A percentile compares a stretch with the other conserved stretches of the same genome.
phyloP scores from a whole-genome alignment of 2,113 vertebrate genomes.

The Oryzias curvinotus region DNA sequence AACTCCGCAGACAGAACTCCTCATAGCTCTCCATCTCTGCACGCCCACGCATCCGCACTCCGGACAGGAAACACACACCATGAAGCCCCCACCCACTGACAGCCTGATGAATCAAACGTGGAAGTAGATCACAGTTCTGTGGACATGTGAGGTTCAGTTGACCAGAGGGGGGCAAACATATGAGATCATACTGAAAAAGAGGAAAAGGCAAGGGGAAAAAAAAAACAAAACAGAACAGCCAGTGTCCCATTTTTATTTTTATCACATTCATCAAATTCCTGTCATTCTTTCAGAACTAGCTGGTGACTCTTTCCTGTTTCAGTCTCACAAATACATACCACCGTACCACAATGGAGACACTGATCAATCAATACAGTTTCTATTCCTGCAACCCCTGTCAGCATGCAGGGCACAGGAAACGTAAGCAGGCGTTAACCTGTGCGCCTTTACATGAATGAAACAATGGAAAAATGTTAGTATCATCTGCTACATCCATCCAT shows the following conservation, averaged over 20 bases:
- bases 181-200: slow-evolving; percentile 10
- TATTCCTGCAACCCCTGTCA: slow-evolving; percentile 37
- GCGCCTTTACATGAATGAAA: background rate
- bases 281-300: slow-evolving; percentile 45
- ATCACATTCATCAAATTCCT: slow-evolving; percentile 69
- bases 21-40: slow-evolving; percentile 88
- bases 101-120: slow-evolving; percentile 6
- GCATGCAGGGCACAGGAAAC: slow-evolving; percentile 19
- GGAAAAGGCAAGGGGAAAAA: slow-evolving; percentile 39
- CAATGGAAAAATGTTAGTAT: too few species aligned
- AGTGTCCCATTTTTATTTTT: slow-evolving; percentile 7
- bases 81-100: slow-evolving; percentile 36
- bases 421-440: slow-evolving; percentile 16
- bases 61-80: slow-evolving; percentile 41
- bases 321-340: slow-evolving; percentile 6
- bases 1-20: slow-evolving; percentile 81
- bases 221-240: slow-evolving; percentile 53
- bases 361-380: slow-evolving; percentile 45
- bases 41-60: slow-evolving; percentile 47
- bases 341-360: slow-evolving; percentile 13
- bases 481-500: too few species aligned
- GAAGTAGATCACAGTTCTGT: slow-evolving; percentile 4
- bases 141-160: background rate
- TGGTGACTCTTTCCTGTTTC: slow-evolving; percentile 32
- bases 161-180: slow-evolving; percentile 16